Conservation (phyloP, 2,113 vertebrate genomes). For the Otus sunia region DNA sequence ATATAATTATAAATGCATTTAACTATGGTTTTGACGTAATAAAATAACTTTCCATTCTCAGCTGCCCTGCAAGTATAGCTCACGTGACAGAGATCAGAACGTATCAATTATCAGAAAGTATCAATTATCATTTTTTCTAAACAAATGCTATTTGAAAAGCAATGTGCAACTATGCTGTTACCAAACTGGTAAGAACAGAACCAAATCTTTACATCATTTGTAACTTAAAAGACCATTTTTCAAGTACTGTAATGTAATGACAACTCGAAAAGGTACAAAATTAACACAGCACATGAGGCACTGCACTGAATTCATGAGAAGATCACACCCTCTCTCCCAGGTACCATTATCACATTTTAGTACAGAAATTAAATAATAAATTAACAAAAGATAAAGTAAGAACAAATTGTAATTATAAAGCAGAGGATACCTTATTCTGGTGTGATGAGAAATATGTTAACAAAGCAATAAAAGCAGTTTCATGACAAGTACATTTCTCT, state of each 20-base stretch:
- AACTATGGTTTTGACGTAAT: neutral
- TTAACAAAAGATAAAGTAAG: neutral
- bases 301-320: neutral
- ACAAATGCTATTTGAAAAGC: neutral
- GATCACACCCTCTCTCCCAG: neutral
- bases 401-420: neutral
- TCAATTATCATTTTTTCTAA: neutral
- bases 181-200: neutral
- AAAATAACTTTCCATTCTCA: neutral
- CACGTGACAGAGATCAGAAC: neutral
- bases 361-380: neutral
- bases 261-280: neutral
- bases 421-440: neutral
- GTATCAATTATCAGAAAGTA: neutral
- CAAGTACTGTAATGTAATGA: neutral
- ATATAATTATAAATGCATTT: neutral
- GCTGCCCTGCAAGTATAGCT: neutral
- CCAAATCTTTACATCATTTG: neutral
- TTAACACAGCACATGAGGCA: neutral
- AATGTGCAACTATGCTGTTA: neutral
- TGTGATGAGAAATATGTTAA: neutral
- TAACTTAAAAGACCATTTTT: neutral
- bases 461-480: neutral
- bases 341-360: rapidly evolving
- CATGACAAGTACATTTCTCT: neutral